Base-by-base conservation (phyloP, 2,888 invertebrate genomes). In the Drosophila kambysellisi region DNA sequence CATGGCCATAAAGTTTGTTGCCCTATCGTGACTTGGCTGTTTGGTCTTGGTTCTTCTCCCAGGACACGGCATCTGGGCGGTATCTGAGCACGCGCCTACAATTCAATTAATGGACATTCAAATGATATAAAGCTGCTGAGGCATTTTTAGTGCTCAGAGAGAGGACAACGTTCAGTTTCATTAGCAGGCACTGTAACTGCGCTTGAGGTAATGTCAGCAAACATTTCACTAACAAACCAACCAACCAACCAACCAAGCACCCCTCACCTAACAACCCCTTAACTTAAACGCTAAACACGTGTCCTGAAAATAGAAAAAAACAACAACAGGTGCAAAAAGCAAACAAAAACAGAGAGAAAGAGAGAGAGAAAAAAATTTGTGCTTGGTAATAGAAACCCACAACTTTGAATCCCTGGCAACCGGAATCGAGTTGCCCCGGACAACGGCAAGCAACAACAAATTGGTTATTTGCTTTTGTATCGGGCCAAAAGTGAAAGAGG, bases 41-140 rank as follows among this genome's bases (percentile, higher is more conserved):
- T 33, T 12, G 63, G 54, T 25, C 52, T 29, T 53, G 52, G 33
- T 48, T 50, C 32, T 9, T 53, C 53, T 53, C 29, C 37, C 54
- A 30, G 41, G 9, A 46, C 30, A 37, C 41, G 60, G 20, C 46
- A 43, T 43, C 12, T 20, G 46, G 48, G 61, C 2, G 15, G 46
- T 51, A 64, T 52, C 64, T 67, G 68, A 62, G 81, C 81, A 79
- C 83, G 81, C 82, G 80, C 66, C 74, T 70, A 71, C 89, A 90
- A 89, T 88, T 89, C 88, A 90, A 88, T 88, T 89, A 88, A 89
- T 84, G 86, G 82, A 54, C 91, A 88, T 90, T 90, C 89, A 90
- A 88, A 81, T 88, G 90, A 87, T 87, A 89, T 82, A 82, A 89
- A 90, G 79, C 82, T 79, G 74, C 74, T 58, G 72, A 81, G 90